Base-by-base conservation (phyloP, 1,140 invertebrate genomes). In the Mamestra configurata region DNA sequence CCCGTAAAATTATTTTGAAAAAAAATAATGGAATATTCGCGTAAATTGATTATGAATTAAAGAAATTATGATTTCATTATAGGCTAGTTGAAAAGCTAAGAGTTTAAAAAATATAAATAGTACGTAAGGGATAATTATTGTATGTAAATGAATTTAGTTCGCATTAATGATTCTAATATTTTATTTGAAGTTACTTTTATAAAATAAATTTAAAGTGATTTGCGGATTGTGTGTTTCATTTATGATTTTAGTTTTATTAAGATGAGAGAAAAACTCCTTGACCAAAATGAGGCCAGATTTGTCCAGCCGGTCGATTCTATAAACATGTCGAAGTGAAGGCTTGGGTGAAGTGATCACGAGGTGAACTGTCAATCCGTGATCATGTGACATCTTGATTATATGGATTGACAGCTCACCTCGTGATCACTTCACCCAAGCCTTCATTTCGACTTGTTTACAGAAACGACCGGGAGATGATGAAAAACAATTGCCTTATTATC, bases 121-220 rank as follows among this genome's bases (percentile, higher is more conserved):
- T 0, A 24, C 7, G 8, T 76, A 61, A 46, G 49, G 53, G 24
- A 61, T 61, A 76, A 61, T 55, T 18, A 72, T 43, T 61, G 40
- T 61, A 46, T 76, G 53, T 59, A 37, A 76, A 61, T 76, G 27
- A 80, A 77, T 77, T 73, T 70, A 35, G 59, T 85, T 84, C 77
- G 83, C 82, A 82, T 82, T 73, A 18, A 71, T 80, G 37, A 83
- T 82, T 81, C 84, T 84, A 76, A 84, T 86, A 77, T 84, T 88
- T 88, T 79, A 83, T 89, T 92, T 85, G 84, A 80, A 86, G 85
- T 92, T 92, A 90, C 77, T 91, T 92, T 92, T 91, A 89, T 90
- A 90, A 89, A 87, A 85, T 82, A 87, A 85, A 85, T 85, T 82
- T 91, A 84, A 91, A 89, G 85, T 89, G 86, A 88, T 89, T 92